Conservation (phyloP, 2,797 vertebrate species). For the Perodicticus potto region DNA sequence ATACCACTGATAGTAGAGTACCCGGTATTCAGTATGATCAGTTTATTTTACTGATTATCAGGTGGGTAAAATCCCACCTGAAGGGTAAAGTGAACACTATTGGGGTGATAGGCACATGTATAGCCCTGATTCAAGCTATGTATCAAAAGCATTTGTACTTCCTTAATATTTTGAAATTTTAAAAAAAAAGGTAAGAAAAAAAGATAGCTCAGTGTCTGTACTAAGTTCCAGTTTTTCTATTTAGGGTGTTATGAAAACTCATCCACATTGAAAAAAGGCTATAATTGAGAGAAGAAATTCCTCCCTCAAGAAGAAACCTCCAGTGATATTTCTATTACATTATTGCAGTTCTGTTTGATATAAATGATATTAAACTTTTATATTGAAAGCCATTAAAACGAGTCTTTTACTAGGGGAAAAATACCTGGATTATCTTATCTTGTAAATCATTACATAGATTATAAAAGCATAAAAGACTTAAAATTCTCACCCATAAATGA, state of each 20-base stretch:
- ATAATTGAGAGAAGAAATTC: not conserved
- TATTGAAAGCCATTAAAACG: not conserved
- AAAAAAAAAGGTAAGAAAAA: not conserved
- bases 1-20: not conserved
- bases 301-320: not conserved
- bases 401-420: constrained; percentile 10
- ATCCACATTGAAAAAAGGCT: not conserved
- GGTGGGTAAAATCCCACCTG: not conserved
- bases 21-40: not conserved
- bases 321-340: not conserved
- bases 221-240: not conserved
- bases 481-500: constrained; percentile 37
- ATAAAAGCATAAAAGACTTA: constrained; percentile 29
- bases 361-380: constrained; percentile 3
- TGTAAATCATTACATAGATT: constrained; percentile 13
- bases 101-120: not conserved
- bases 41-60: constrained; percentile 26
- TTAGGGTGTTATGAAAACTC: not conserved
- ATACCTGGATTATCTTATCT: not conserved
- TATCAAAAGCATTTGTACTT: not conserved
- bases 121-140: not conserved
- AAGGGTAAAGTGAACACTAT: not conserved
- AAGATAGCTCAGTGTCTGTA: not conserved
- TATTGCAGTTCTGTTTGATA: not conserved
- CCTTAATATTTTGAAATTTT: not conserved